Conservation (phyloP, 2,888 invertebrate genomes). For the Xestia c-nigrum region DNA sequence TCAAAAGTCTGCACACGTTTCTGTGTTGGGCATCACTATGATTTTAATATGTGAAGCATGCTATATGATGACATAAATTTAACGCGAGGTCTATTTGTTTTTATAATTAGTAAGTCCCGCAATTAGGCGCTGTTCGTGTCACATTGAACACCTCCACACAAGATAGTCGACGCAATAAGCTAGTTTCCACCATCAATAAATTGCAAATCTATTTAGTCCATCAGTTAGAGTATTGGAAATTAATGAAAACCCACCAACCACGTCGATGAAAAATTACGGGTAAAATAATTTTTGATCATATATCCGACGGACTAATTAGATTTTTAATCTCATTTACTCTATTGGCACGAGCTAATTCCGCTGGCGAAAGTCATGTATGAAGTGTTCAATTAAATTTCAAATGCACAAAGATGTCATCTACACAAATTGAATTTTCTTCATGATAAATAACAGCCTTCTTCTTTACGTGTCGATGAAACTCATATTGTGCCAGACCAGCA, state of each 20-base stretch:
- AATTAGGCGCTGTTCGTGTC: neutral
- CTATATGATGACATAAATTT: neutral
- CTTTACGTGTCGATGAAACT: neutral
- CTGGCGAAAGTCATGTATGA: neutral
- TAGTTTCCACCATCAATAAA: too few relatives aligned
- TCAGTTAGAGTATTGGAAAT: too few relatives aligned
- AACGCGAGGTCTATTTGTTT: neutral
- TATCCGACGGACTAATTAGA: too few relatives aligned
- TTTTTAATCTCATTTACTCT: too few relatives aligned
- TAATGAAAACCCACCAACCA: too few relatives aligned
- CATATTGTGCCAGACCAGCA: neutral
- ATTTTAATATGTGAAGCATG: neutral
- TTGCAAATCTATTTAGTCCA: too few relatives aligned
- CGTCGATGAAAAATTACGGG: too few relatives aligned
- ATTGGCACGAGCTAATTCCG: neutral
- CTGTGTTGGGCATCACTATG: neutral
- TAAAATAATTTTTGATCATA: too few relatives aligned
- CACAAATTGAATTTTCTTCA: neutral
- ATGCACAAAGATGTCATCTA: neutral
- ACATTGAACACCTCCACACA: neutral
- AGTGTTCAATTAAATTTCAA: neutral
- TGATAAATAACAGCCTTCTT: neutral
- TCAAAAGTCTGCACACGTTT: neutral
- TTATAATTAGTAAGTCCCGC: neutral
- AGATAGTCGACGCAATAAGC: neutral